A percentile compares a stretch with the other conserved stretches of the same genome.
phyloP scores from a whole-genome alignment of 2,888 invertebrate species.

The Myopa tessellatipennis region DNA sequence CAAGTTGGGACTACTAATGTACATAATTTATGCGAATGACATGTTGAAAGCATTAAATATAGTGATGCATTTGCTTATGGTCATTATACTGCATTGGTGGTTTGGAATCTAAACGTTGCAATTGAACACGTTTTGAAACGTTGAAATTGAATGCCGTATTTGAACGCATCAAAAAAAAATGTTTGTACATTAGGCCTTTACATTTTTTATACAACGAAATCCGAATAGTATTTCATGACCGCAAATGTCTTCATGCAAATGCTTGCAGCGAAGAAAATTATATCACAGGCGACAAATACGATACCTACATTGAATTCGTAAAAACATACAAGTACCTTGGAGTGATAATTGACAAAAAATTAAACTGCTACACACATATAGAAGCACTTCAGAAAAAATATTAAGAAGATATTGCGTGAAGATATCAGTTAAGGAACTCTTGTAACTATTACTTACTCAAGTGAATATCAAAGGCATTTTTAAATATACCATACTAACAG shows the following conservation, averaged over 20 bases:
- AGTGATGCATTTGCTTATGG: conserved; percentile 1
- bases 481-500: background rate
- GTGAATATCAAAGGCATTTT: conserved; percentile 2
- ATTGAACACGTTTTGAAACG: background rate
- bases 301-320: background rate
- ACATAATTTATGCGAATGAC: no score
- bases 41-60: background rate
- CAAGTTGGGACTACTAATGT: background rate
- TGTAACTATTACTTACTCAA: background rate
- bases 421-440: background rate
- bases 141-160: background rate
- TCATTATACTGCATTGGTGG: background rate
- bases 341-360: background rate
- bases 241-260: background rate
- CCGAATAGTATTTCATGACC: background rate
- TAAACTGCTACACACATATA: conserved; percentile 1
- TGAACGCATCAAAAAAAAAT: background rate
- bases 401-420: background rate
- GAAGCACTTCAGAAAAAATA: conserved; percentile 7
- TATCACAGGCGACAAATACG: background rate
- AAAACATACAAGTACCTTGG: conserved; percentile 3
- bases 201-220: background rate
- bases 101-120: background rate
- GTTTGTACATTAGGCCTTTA: background rate
- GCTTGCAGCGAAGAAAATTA: background rate